Evolutionary conservation across 2,797 vertebrate species (phyloP).

Genomic region (Coccyzus lansbergi): DNA sequence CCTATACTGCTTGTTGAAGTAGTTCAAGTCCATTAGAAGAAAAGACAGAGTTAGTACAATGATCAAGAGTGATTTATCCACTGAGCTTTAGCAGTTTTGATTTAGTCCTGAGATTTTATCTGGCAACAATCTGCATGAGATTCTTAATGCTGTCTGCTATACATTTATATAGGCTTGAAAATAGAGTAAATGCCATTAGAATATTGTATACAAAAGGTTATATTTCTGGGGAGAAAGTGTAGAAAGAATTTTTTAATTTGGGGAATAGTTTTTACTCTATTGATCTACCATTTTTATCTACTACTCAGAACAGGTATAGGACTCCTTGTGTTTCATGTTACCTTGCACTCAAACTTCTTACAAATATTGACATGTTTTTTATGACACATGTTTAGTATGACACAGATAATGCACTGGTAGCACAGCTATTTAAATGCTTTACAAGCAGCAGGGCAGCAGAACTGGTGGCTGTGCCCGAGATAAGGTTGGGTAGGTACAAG

Average conservation of each 20-base stretch:
- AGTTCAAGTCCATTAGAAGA: background rate
- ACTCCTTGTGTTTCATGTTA: background rate
- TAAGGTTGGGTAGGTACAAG: background rate
- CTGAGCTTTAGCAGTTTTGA: background rate
- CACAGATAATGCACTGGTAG: background rate
- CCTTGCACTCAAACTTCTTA: background rate
- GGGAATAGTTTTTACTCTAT: background rate
- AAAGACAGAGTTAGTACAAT: background rate
- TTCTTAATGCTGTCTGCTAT: background rate
- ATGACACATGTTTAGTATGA: background rate
- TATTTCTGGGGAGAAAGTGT: background rate
- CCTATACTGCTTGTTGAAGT: background rate
- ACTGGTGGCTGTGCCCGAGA: background rate
- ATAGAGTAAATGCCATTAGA: background rate
- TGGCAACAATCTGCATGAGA: background rate
- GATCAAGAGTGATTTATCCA: background rate
- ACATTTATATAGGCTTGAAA: background rate
- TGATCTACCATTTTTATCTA: no score
- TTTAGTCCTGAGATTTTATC: background rate
- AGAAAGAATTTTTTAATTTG: background rate
- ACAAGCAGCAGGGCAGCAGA: background rate
- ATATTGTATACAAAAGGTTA: rapidly evolving
- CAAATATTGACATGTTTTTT: background rate
- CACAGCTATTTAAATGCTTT: background rate
- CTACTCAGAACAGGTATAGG: background rate